These are phyloP conservation scores for Melieria omissa DNA, from an alignment of 2,888 invertebrate genomes.

Conservation along the genomic window DNA sequence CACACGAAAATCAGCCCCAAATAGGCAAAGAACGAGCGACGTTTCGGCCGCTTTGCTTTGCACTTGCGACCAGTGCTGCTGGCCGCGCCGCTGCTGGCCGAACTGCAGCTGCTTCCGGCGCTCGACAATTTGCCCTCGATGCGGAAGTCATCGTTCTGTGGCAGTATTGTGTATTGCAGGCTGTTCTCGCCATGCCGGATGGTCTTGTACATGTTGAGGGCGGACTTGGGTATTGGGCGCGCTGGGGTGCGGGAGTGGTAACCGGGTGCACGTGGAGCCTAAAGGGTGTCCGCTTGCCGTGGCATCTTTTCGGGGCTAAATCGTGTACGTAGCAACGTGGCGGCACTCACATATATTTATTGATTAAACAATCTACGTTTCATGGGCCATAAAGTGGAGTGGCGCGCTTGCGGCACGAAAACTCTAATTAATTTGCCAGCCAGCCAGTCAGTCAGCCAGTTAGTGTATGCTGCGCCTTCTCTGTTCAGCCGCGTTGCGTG, in stretches of 20 bases:
- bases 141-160: slow-evolving; percentile 76
- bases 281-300: slow-evolving; percentile 14
- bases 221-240: no score
- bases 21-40: slow-evolving; percentile 65
- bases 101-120: slow-evolving; percentile 68
- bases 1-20: slow-evolving; percentile 64
- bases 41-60: slow-evolving; percentile 51
- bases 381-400: slow-evolving; percentile 12
- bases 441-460: slow-evolving; percentile 19
- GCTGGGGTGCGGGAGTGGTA: background rate
- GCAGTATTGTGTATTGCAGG: slow-evolving; percentile 79
- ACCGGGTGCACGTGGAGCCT: slow-evolving; percentile 7
- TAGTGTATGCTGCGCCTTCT: slow-evolving; percentile 19
- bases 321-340: no score
- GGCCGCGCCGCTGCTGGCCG: slow-evolving; percentile 67
- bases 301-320: slow-evolving; percentile 1
- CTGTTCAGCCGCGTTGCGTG: slow-evolving; percentile 36
- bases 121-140: slow-evolving; percentile 72
- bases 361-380: slow-evolving; percentile 32
- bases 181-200: slow-evolving; percentile 80
- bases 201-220: slow-evolving; percentile 76
- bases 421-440: slow-evolving; percentile 30
- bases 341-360: slow-evolving; percentile 1
- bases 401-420: slow-evolving; percentile 18
- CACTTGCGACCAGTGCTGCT: slow-evolving; percentile 56